Evolutionary conservation across 2,113 vertebrate species (phyloP).

Genomic region (Glaucidium brasilianum): DNA sequence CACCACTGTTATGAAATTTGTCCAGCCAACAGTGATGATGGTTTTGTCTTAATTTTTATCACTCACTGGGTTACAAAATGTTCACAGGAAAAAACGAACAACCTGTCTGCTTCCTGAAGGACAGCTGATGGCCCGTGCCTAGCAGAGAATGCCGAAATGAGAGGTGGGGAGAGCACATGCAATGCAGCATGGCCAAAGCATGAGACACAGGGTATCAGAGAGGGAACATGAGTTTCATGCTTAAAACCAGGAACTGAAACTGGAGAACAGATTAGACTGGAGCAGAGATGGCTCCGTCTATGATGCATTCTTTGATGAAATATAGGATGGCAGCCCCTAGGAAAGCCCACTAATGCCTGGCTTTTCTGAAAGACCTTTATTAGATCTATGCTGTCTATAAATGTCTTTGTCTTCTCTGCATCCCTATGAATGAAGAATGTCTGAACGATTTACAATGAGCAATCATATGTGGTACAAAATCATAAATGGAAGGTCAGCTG

Average conservation of each 20-base stretch:
- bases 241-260: not conserved
- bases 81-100: not conserved
- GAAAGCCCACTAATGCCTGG: not conserved
- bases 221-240: not conserved
- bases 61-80: not conserved
- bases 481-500: not conserved
- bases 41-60: not conserved
- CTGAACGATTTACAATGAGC: not conserved
- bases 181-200: rapidly evolving
- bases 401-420: not conserved
- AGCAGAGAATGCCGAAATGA: not conserved
- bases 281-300: not conserved
- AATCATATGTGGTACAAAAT: not conserved
- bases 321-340: not conserved
- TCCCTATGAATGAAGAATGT: not conserved
- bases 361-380: not conserved
- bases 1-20: not conserved
- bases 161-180: not conserved
- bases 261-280: not conserved
- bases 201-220: not conserved
- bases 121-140: not conserved
- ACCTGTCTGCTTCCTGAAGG: not conserved
- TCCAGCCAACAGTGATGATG: not conserved
- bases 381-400: not conserved
- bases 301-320: not conserved